A percentile compares a stretch with the other conserved stretches of the same genome.
These are phyloP conservation scores for Amazona guildingii DNA, from an alignment of 2,113 vertebrate species.

Conservation along the genomic window DNA sequence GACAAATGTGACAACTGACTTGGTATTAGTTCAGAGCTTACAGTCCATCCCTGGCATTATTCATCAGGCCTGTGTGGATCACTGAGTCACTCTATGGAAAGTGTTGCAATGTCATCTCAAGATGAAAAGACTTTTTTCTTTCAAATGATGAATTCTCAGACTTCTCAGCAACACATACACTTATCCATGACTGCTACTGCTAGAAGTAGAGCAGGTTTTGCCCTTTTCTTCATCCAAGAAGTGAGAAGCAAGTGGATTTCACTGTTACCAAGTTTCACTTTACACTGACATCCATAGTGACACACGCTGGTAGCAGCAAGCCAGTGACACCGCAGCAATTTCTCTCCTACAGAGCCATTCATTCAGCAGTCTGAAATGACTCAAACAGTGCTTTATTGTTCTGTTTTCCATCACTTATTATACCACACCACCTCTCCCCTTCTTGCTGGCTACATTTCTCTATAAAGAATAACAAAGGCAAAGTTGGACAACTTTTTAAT, in stretches of 20 bases:
- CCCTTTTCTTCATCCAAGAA: conserved; percentile 53
- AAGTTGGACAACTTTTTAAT: conserved; percentile 6
- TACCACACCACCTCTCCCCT: background rate
- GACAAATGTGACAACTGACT: conserved; percentile 24
- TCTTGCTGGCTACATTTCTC: background rate
- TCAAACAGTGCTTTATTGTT: background rate
- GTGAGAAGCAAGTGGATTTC: conserved; percentile 16
- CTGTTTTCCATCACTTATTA: background rate
- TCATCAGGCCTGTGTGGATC: conserved; percentile 10
- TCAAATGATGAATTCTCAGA: conserved; percentile 41
- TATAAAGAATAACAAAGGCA: background rate
- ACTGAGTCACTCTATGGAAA: background rate
- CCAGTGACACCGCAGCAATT: background rate
- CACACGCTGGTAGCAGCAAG: background rate
- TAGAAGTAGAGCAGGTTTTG: conserved; percentile 7
- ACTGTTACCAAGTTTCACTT: conserved; percentile 17
- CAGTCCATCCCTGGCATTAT: background rate
- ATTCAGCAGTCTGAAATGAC: background rate
- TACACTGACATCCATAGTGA: background rate
- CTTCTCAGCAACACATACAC: background rate
- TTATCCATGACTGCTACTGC: conserved; percentile 15
- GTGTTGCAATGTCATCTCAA: conserved; percentile 31
- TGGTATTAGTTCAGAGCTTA: conserved; percentile 13
- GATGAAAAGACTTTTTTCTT: conserved; percentile 41
- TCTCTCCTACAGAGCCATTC: background rate